Evolutionary conservation across 2,113 vertebrate species (phyloP).

Genomic region (Sebastes fasciatus): DNA sequence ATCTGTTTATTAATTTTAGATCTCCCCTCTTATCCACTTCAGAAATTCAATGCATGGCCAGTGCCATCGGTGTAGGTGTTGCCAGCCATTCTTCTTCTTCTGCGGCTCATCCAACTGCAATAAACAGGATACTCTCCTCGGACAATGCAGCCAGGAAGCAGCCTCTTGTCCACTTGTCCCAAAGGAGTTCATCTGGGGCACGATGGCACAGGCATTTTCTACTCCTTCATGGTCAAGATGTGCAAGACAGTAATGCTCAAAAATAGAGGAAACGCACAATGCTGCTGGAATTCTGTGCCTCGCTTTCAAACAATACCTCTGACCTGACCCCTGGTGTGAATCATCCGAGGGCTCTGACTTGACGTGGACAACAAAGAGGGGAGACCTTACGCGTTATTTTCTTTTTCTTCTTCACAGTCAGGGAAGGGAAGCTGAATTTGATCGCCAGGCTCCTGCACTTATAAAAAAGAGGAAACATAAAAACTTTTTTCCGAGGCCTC

Average conservation of each 20-base stretch:
- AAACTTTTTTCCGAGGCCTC: slow-evolving; percentile 33
- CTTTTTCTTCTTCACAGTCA: not conserved
- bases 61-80: slow-evolving; percentile 12
- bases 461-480: slow-evolving; percentile 50
- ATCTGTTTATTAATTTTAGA: slow-evolving; percentile 60
- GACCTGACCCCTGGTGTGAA: slow-evolving; percentile 68
- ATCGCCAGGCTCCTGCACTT: slow-evolving; percentile 30
- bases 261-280: slow-evolving; percentile 65
- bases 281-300: slow-evolving; percentile 48
- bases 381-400: slow-evolving; percentile 41
- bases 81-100: slow-evolving; percentile 60
- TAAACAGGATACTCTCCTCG: slow-evolving; percentile 77
- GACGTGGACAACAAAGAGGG: slow-evolving; percentile 59
- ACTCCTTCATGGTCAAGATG: slow-evolving; percentile 55
- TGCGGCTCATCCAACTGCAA: slow-evolving; percentile 58
- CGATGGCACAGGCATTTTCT: slow-evolving; percentile 51
- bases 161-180: slow-evolving; percentile 52
- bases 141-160: slow-evolving; percentile 78
- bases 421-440: slow-evolving; percentile 13
- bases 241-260: slow-evolving; percentile 25
- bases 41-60: slow-evolving; percentile 29
- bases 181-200: slow-evolving; percentile 46
- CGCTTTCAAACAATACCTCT: slow-evolving; percentile 68
- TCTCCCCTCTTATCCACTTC: slow-evolving; percentile 33
- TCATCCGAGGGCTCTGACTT: slow-evolving; percentile 55